Conservation (phyloP, 1,140 invertebrate species). For the Pseudomyrmex flavicornis region DNA sequence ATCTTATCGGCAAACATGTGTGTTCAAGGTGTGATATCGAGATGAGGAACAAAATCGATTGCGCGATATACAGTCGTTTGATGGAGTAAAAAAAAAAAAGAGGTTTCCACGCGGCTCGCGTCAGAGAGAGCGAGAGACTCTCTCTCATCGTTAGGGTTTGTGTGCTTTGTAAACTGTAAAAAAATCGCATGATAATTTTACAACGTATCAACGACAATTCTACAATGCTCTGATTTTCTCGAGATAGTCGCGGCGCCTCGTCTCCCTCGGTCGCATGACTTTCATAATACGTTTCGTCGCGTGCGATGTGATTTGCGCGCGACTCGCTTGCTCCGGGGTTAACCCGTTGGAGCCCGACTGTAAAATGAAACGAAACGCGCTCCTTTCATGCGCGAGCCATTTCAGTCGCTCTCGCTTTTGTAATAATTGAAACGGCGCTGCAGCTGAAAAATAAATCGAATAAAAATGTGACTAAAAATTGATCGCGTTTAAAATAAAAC, state of each 20-base stretch:
- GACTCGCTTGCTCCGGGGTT: slow-evolving; percentile 28
- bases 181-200: background rate
- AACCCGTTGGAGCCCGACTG: slow-evolving; percentile 39
- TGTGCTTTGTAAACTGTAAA: background rate
- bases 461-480: background rate
- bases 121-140: background rate
- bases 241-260: slow-evolving; percentile 22
- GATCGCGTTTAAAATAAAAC: too few species aligned
- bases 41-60: slow-evolving; percentile 1
- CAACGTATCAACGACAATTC: slow-evolving; percentile 17
- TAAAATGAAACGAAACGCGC: slow-evolving; percentile 25
- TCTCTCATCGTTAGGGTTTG: too few species aligned
- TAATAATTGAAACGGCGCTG: slow-evolving; percentile 35
- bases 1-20: background rate
- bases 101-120: too few species aligned
- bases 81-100: background rate
- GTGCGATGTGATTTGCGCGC: slow-evolving; percentile 38
- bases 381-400: too few species aligned
- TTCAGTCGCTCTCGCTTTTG: too few species aligned
- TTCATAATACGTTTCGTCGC: slow-evolving; percentile 40
- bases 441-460: background rate
- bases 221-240: background rate
- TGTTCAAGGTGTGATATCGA: slow-evolving; percentile 14
- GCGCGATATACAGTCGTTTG: background rate
- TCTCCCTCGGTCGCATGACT: slow-evolving; percentile 26